phyloP scores from a whole-genome alignment of 2,888 invertebrate genomes.

The Electrophaes corylata region DNA sequence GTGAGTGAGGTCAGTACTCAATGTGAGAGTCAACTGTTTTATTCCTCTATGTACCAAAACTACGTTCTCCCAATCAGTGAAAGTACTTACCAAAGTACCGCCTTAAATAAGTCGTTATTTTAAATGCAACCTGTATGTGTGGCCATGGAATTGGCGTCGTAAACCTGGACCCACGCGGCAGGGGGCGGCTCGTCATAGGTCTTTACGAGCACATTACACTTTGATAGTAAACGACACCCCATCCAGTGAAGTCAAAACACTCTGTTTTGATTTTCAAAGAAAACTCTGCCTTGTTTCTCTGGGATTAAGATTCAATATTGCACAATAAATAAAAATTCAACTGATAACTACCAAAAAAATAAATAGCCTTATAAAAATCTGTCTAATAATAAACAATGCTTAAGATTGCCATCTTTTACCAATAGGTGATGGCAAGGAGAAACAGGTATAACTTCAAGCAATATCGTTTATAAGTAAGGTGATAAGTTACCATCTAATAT shows the following conservation, averaged over 20 bases:
- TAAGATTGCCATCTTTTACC: too few species aligned
- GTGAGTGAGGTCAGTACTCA: too few species aligned
- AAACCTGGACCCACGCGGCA: constrained; percentile 49
- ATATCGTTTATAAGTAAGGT: too few species aligned
- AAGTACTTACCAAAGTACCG: constrained; percentile 6
- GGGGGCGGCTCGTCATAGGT: constrained; percentile 58
- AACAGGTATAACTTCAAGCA: too few species aligned
- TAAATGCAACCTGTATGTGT: constrained; percentile 34
- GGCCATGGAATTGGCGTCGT: constrained; percentile 42
- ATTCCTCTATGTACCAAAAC: too few species aligned
- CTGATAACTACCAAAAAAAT: too few species aligned
- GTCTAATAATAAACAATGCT: too few species aligned
- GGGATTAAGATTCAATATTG: not conserved
- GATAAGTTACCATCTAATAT: too few species aligned
- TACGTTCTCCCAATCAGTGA: constrained; percentile 8
- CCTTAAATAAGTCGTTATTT: constrained; percentile 30
- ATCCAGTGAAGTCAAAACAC: constrained; percentile 19
- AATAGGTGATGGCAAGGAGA: too few species aligned
- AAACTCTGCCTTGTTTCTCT: not conserved
- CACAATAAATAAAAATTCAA: too few species aligned
- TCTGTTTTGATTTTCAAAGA: not conserved
- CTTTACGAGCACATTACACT: constrained; percentile 59
- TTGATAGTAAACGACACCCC: constrained; percentile 52
- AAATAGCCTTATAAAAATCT: too few species aligned
- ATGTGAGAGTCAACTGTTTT: too few species aligned